A percentile compares a stretch with the other conserved stretches of the same genome.
phyloP scores from a whole-genome alignment of 2,113 vertebrate species.

The Athene noctua region DNA sequence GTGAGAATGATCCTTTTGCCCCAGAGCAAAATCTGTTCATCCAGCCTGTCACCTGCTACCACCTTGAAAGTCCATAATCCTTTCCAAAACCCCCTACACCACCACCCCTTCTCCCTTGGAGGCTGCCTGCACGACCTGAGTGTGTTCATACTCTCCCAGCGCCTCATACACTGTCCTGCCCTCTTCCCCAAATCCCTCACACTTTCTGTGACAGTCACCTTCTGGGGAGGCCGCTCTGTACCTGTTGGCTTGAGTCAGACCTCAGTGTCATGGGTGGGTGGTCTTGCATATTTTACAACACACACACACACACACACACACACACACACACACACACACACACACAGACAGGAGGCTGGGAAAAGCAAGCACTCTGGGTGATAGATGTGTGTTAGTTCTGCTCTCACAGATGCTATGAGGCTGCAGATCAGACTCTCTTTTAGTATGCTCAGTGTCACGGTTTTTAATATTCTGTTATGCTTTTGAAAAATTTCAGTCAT shows the following conservation, averaged over 20 bases:
- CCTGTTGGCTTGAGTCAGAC: too few species aligned
- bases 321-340: too few species aligned
- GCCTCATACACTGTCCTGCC: fast-evolving
- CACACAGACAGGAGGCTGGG: neutral
- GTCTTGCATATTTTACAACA: neutral
- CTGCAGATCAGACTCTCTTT: neutral
- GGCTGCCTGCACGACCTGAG: neutral
- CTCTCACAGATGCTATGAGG: fast-evolving
- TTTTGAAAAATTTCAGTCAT: neutral
- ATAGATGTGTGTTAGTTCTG: neutral
- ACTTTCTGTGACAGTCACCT: neutral
- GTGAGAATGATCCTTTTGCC: neutral
- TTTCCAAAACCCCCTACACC: neutral
- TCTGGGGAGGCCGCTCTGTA: neutral
- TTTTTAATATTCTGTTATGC: neutral
- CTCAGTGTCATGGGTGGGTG: neutral
- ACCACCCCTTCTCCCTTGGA: fast-evolving
- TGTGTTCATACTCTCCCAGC: fast-evolving
- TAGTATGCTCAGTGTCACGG: neutral
- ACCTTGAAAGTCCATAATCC: neutral
- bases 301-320: too few species aligned
- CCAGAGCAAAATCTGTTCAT: neutral
- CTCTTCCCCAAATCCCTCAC: neutral
- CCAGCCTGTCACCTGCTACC: fast-evolving
- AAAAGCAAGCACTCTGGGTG: neutral